Evolutionary conservation across 2,888 invertebrate genomes (phyloP), one percentile per base, ranked within the genome.

Genomic region (Boloria euphrosyne): DNA sequence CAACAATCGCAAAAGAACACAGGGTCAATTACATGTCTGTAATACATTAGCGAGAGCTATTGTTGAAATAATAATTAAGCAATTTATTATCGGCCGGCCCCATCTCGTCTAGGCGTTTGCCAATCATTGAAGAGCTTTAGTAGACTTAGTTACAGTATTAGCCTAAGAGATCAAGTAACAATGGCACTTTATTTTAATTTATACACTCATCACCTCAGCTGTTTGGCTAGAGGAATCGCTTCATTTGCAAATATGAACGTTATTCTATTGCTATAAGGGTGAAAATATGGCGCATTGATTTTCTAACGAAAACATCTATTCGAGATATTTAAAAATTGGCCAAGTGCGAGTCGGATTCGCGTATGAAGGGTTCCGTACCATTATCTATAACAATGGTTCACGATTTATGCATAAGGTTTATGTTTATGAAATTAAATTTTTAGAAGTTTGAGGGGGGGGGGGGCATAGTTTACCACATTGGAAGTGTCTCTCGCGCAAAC

Each of bases 31-130:
- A 70, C 68, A 61, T 62, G 70, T 63, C 50, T 68, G 68, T 66
- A 70, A 70, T 68, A 80, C 80, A 81, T 80, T 79, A 84, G 73
- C 76, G 55, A 71, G 71, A 66, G 68, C 80, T 74, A 83, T 85
- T 86, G 85, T 84, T 80, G 83, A 83, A 84, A 84, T 85, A 81
- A 80, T 80, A 88, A 86, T 88, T 89, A 87, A 82, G 83, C 77
- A 86, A 86, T 81, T 80, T 79, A 70, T 82, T 88, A 89, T 88
- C 89, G 74, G 62, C 60, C 77, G 83, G 73, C 80, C 83, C 72
- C 83, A 89, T 88, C 88, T 87, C 62, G 62, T 65, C 66, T 68
- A 67, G 62, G 51, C 60, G 57, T 49, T 65, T 50, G 57, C 74
- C 81, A 78, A 78, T 43, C 70, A 71, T 60, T 65, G 55, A 68